A percentile compares a stretch with the other conserved stretches of the same genome.
Conservation (phyloP, 2,113 vertebrate species). For the Hypocryptadius cinnamomeus region DNA sequence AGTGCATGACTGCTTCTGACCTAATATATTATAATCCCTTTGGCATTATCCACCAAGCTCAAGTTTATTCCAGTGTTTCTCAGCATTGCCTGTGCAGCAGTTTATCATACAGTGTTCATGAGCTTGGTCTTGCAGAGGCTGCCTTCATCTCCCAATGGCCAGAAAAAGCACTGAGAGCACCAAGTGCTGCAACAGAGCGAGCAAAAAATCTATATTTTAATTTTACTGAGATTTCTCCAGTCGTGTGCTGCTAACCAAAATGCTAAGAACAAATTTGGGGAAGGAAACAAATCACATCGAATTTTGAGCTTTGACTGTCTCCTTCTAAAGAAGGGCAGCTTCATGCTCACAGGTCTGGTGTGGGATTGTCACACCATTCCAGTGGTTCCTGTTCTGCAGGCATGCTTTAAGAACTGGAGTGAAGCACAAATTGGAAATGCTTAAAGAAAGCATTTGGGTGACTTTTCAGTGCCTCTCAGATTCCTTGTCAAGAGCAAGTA, state of each 20-base stretch:
- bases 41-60: not conserved
- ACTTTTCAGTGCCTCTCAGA: not conserved
- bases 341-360: not conserved
- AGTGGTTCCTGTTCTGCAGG: not conserved
- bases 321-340: rapidly evolving
- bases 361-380: not conserved
- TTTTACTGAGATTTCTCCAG: not conserved
- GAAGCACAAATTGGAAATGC: not conserved
- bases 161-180: not conserved
- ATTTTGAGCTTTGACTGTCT: not conserved
- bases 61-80: not conserved
- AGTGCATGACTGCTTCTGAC: not conserved
- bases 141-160: not conserved
- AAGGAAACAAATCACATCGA: not conserved
- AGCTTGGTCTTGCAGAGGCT: not conserved
- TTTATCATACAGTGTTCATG: not conserved
- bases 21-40: not conserved
- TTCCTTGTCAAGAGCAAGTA: not conserved
- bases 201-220: not conserved
- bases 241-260: not conserved
- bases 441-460: not conserved
- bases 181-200: not conserved
- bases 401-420: not conserved
- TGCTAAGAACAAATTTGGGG: not conserved
- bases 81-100: not conserved